Base-by-base conservation (phyloP, 1,140 invertebrate species). In the Coboldia fuscipes region DNA sequence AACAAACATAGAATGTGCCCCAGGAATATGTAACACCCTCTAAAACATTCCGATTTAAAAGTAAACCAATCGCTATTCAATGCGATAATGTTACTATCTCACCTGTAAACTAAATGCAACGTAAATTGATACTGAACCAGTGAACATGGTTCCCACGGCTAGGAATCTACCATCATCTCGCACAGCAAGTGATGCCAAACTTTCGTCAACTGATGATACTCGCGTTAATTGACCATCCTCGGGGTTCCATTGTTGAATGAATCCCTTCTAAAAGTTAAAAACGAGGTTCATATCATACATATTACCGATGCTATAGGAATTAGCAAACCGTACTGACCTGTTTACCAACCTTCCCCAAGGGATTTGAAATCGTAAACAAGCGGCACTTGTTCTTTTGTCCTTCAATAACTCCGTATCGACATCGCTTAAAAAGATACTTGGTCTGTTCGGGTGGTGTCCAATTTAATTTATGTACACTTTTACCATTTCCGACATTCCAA, bases 1-100 rank as follows among this genome's bases (percentile, higher is more conserved):
- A 22, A 94, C 78, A 62, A 94, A 94, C 72, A 89, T 90, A 40
- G 74, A 78, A 62, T 96, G 90, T 39, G 79, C 83, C 45, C 70
- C 68, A 41, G 71, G 61, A 45, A 90, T 70, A 51, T 77, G 72
- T 39, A 90, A 65, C 30, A 86, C 65, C 48, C 69, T 73, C 75
- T 90, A 56, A 33, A 64, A 58, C 12, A 6, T 7, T 7, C 22
- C 6, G 12, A 23, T 23, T 7, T 23, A n/a, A n/a, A n/a, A n/a
- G n/a, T n/a, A n/a, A n/a, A n/a, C n/a, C n/a, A n/a, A n/a, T n/a
- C n/a, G n/a, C n/a, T n/a, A n/a, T n/a, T n/a, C n/a, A n/a, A n/a
- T n/a, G n/a, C n/a, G n/a, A n/a, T n/a, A n/a, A n/a, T n/a, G n/a
- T n/a, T n/a, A n/a, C n/a, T n/a, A n/a, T n/a, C n/a, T n/a, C 48